Base-by-base conservation (phyloP, 2,797 vertebrate genomes). In the Chanos chanos region DNA sequence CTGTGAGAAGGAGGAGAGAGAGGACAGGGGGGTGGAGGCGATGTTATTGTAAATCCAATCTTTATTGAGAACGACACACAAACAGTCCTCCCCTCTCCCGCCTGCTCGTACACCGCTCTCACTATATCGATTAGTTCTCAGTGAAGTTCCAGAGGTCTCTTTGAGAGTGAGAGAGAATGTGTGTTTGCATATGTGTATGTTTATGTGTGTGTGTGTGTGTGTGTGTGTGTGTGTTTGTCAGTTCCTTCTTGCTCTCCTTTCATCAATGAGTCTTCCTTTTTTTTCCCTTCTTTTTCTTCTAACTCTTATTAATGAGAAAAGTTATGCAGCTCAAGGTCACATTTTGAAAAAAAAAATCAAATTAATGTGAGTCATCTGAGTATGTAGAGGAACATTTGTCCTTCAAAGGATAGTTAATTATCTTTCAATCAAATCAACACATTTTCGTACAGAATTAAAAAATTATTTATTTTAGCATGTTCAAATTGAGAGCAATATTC, bases 31-130 rank as follows among this genome's bases (percentile, higher is more conserved):
- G 75, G 78, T 80, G 82, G 70, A 83, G 78, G 68, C 62, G 72
- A 82, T 81, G 78, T 89, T 87, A 89, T 85, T 86, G 86, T 86
- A 89, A 89, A 90, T 89, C 74, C 86, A 77, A 86, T 86, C 81
- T 90, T 89, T 88, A 89, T 86, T 85, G 87, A 87, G 84, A 89
- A 80, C 71, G 63, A 87, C 78, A 75, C 75, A 52, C 75, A 77
- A 74, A 77, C 66, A 70, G 62, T 64, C 53, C 76, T 70, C 52
- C 62, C 70, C 72, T 73, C 67, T 68, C 56, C 61, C 52, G 66
- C 77, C 75, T 41, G 61, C 66, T 68, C 50, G 40, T 53, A 47
- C 66, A 56, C 56, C 27, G 65, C 41, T 52, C 30, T 44, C 50
- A 22, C 39, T 15, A 22, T 22, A 77, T 69, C 51, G 59, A 72